Evolutionary conservation across 2,888 invertebrate species (phyloP).

Genomic region (Cephus nigrinus): DNA sequence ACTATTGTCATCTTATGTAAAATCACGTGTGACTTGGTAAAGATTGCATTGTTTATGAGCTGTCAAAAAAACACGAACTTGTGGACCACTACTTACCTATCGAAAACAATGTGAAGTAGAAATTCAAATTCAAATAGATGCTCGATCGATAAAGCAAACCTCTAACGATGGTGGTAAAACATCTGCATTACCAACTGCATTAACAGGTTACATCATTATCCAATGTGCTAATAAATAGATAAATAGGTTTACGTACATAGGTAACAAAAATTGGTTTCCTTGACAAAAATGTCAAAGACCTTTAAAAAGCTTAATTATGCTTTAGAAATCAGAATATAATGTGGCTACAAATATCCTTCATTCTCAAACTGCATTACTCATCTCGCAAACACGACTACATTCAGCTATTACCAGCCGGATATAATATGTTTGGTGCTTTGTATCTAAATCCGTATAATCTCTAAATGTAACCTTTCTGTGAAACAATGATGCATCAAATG

Average conservation of each 20-base stretch:
- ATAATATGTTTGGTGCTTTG: background rate
- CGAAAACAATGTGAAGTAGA: background rate
- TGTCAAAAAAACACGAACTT: background rate
- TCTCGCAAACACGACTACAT: background rate
- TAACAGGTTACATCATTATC: background rate
- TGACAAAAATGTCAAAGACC: background rate
- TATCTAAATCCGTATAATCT: background rate
- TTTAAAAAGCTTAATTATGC: background rate
- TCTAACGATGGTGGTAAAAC: background rate
- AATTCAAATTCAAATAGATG: background rate
- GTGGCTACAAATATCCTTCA: background rate
- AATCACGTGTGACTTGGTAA: too few relatives aligned
- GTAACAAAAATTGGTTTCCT: too few relatives aligned
- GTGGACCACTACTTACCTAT: background rate
- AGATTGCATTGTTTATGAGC: background rate
- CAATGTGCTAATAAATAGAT: background rate
- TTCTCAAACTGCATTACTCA: too few relatives aligned
- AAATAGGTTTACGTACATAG: background rate
- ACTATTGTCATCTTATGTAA: too few relatives aligned
- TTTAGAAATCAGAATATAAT: background rate
- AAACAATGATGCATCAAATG: background rate
- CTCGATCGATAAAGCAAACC: background rate
- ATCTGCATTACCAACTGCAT: background rate
- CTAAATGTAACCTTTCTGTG: background rate
- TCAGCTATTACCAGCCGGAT: background rate